Base-by-base conservation (phyloP, 2,888 invertebrate species). In the Agonopterix alstromeriana region DNA sequence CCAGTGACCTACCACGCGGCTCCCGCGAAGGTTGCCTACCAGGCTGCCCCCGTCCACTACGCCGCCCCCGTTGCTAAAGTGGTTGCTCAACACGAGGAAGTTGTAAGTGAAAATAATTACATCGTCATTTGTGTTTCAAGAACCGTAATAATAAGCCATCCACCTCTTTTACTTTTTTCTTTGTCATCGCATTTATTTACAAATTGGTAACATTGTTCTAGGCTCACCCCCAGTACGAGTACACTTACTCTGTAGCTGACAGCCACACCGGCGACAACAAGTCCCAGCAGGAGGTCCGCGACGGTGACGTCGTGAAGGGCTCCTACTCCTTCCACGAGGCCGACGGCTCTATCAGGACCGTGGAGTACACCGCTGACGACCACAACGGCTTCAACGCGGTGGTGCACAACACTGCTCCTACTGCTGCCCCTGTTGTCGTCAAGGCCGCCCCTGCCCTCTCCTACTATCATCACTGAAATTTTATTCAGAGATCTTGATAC, bases 261-360 rank as follows among this genome's bases (percentile, higher is more conserved):
- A 73, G 76, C 10, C 82, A 85, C 67, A 85, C 89, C 64, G 88
- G 88, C 42, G 90, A 90, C 73, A 73, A 82, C 69, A 89, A 89
- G 72, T 73, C 76, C 55, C 88, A 88, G 66, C 85, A 87, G 56
- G 90, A 90, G 62, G 58, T 63, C 53, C 75, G 80, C 49, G 87
- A 88, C 56, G 89, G 89, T 43, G 89, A 89, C 57, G 79, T 76
- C 4, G 89, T 89, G 52, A 83, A 85, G 65, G 90, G 89, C 53
- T 76, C 78, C 14, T 86, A 89, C 76, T 82, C 84, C 35, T 73
- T 89, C 58, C 77, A 78, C 52, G 87, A 89, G 67, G 82, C 89
- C 49, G 90, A 89, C 61, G 89, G 89, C 59, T 87, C 88, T 64
- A 65, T 82, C 64, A 77, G 88, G 51, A 86, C 82, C 49, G 89